phyloP scores from a whole-genome alignment of 2,113 vertebrate genomes.

The Zosterops hypoxanthus region DNA sequence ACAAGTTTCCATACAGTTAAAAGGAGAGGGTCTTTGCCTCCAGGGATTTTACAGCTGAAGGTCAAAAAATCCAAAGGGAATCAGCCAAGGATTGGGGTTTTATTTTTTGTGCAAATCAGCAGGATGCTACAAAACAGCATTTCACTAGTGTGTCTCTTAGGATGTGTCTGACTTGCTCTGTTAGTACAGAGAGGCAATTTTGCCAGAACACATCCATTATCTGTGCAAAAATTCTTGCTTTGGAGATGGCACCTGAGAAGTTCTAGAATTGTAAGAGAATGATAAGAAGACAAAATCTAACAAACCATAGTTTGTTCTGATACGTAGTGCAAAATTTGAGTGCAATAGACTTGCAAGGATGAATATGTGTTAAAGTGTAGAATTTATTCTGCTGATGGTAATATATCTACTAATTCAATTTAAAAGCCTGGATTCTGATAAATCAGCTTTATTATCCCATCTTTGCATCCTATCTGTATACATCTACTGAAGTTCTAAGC shows the following conservation, averaged over 20 bases:
- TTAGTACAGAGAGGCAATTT: not conserved
- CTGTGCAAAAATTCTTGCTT: not conserved
- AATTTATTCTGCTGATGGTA: not conserved
- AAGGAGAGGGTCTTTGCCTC: not conserved
- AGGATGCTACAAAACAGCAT: not conserved
- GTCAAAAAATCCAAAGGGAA: not conserved
- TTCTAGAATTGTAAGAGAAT: not conserved
- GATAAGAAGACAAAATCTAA: not conserved
- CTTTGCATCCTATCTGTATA: not conserved
- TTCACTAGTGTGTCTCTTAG: not conserved
- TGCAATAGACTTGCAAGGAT: not conserved
- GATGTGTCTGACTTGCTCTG: not conserved
- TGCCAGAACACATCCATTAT: not conserved
- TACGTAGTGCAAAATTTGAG: not conserved
- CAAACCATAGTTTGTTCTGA: not conserved
- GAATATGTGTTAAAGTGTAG: not conserved
- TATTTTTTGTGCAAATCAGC: not conserved
- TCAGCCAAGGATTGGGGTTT: not conserved
- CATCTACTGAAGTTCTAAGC: not conserved
- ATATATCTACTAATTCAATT: not conserved
- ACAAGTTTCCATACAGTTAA: not conserved
- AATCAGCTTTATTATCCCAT: not conserved
- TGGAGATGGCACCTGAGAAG: not conserved
- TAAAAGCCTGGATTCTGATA: not conserved
- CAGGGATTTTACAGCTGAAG: conserved; percentile 7